Percentiles rank a stretch among this genome's conserved stretches.
Conservation (phyloP, 1,140 invertebrate species). For the Drosophila lini region DNA sequence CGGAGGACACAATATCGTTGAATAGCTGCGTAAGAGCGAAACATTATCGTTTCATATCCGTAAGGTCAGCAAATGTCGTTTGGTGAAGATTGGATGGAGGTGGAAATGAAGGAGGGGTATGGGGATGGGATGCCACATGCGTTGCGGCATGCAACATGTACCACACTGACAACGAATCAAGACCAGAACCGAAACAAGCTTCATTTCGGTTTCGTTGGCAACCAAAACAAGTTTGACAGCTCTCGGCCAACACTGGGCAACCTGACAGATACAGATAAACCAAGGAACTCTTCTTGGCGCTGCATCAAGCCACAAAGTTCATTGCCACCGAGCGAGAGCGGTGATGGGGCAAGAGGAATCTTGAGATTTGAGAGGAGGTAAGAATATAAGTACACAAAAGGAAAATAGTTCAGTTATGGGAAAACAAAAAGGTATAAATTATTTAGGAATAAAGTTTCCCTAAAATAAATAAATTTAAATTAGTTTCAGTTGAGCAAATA, state of each 20-base stretch:
- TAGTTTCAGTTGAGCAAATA: rapidly evolving
- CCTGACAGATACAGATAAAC: conserved; percentile 51
- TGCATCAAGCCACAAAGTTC: conserved; percentile 56
- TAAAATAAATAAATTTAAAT: neutral
- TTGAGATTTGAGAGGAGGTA: neutral
- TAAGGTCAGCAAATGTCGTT: conserved; percentile 64
- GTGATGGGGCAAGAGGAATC: conserved; percentile 1
- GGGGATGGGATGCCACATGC: conserved; percentile 57
- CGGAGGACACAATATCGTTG: conserved; percentile 49
- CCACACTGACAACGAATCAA: conserved; percentile 30
- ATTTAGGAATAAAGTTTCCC: neutral
- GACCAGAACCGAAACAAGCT: conserved; percentile 52
- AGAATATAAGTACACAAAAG: neutral
- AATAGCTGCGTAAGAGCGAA: conserved; percentile 45
- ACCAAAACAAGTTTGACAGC: conserved; percentile 74
- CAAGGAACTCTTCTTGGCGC: conserved; percentile 39
- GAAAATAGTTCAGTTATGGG: neutral
- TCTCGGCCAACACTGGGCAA: conserved; percentile 46
- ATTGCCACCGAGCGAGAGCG: conserved; percentile 48
- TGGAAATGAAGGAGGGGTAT: neutral
- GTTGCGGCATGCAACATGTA: conserved; percentile 72
- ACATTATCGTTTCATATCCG: conserved; percentile 57
- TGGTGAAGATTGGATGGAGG: conserved; percentile 47
- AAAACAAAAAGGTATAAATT: neutral
- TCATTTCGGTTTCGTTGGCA: conserved; percentile 74